A percentile compares a stretch with the other conserved stretches of the same genome.
Evolutionary conservation across 2,888 invertebrate species (phyloP).

Genomic region (Catotricha subobsoleta): DNA sequence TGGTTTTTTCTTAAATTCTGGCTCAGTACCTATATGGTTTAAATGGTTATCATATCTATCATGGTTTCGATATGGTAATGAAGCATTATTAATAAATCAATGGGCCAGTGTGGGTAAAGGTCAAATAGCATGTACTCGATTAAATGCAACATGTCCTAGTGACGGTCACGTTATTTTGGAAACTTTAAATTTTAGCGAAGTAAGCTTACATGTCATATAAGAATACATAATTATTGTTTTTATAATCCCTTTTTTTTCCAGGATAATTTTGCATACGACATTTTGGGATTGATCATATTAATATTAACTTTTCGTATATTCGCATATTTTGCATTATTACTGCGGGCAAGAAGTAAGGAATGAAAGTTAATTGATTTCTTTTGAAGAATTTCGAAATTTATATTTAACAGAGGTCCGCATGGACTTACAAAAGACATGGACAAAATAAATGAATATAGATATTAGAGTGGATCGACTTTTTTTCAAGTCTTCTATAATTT

Average conservation of each 20-base stretch:
- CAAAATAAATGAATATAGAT: too few relatives aligned
- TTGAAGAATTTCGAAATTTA: too few relatives aligned
- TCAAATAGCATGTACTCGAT: conserved; percentile 52
- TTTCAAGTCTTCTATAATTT: too few relatives aligned
- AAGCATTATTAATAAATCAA: conserved; percentile 74
- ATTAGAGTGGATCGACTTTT: too few relatives aligned
- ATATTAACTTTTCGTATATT: conserved; percentile 56
- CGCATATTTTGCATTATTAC: conserved; percentile 56
- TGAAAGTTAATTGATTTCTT: too few relatives aligned
- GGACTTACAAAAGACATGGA: too few relatives aligned
- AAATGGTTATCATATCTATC: conserved; percentile 75
- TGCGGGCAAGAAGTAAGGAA: conserved; percentile 44
- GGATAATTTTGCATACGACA: conserved; percentile 50
- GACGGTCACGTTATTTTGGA: conserved; percentile 62
- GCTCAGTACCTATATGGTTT: conserved; percentile 70
- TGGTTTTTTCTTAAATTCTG: conserved; percentile 84
- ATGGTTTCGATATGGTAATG: conserved; percentile 86
- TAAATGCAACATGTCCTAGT: conserved; percentile 58
- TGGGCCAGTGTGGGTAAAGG: conserved; percentile 60
- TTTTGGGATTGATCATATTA: conserved; percentile 47
- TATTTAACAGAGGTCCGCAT: too few relatives aligned
- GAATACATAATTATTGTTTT: neutral
- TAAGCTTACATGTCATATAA: conserved; percentile 20
- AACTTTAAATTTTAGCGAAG: conserved; percentile 58
- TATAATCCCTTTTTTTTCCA: conserved; percentile 24